Base-by-base conservation (phyloP, 2,888 invertebrate genomes). In the Apotomis capreana region DNA sequence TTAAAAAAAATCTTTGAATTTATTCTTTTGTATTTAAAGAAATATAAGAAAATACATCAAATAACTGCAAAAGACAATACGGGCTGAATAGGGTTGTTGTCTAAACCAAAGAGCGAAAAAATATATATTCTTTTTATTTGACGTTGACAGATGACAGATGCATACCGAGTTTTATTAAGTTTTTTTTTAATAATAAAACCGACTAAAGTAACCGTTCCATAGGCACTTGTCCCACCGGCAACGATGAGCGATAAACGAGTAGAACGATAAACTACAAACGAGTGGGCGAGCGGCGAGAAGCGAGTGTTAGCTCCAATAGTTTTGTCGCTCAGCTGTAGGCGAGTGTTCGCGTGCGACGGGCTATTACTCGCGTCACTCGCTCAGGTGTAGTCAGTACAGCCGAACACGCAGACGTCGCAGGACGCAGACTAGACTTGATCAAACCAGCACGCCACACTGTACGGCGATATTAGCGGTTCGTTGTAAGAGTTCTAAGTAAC, bases 331-430 rank as follows among this genome's bases (percentile, higher is more conserved):
- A 9, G 49, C 49, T 49, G 9, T 49, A 49, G 49, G 49, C 49
- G 55, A 55, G 40, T 58, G 58, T 37, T 40, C 61, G 61, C 8
- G 61, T 49, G 49, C 61, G 61, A 61, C 61, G 61, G 61, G 61
- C 61, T 60, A 60, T 60, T 58, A 58, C 58, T 61, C 61, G 61
- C 61, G 49, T 61, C 61, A 62, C 62, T 62, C 51, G 51, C 62
- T 62, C 36, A n/a, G 51, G 36, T 5, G 61, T 15, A 9, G 61
- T 13, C 55, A 61, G 49, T 61, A 9, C 60, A 60, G 60, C 60
- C 60, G n/a, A 40, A 59, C n/a, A 40, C 58, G 58, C 58, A 59
- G 58, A 40, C 37, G 37, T 5, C 58, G 40, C 37, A 40, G 26
- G 26, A 26, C 26, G 26, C 26, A 26, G 26, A 58, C 55, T 57